Percentiles rank a stretch among this genome's conserved stretches.
Conservation (phyloP, 2,797 vertebrate species). For the Acanthurus lineatus region DNA sequence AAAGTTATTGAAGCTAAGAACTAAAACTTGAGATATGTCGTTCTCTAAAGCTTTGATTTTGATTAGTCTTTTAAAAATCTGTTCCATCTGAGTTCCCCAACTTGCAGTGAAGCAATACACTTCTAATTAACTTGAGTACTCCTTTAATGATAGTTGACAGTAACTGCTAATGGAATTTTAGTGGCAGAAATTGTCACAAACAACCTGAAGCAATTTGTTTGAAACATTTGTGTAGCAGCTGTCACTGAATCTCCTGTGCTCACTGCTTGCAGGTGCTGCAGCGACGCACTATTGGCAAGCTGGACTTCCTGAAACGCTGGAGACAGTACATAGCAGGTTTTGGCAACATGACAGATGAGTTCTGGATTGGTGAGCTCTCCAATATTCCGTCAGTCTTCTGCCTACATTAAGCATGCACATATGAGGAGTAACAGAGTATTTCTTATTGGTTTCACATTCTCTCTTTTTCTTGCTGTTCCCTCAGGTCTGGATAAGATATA, state of each 20-base stretch:
- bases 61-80: background rate
- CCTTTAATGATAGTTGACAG: background rate
- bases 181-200: background rate
- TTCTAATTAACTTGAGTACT: no score
- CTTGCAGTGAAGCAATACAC: no score
- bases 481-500: slow-evolving; percentile 92
- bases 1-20: background rate
- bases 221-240: slow-evolving; percentile 34
- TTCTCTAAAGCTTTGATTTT: background rate
- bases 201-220: slow-evolving; percentile 1
- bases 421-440: background rate
- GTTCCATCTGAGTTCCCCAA: no score
- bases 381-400: slow-evolving; percentile 22
- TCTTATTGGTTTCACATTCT: slow-evolving; percentile 27
- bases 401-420: slow-evolving; percentile 19
- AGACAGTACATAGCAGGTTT: slow-evolving; percentile 91
- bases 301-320: slow-evolving; percentile 94
- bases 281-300: slow-evolving; percentile 86
- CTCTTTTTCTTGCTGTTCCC: slow-evolving; percentile 13
- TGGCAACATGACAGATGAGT: slow-evolving; percentile 90
- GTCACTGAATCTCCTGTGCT: slow-evolving; percentile 18
- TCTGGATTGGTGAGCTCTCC: slow-evolving; percentile 89
- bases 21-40: background rate
- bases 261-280: slow-evolving; percentile 88
- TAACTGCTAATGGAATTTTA: background rate